Evolutionary conservation across 2,113 vertebrate genomes (phyloP), one percentile per base, ranked within the genome.

Genomic region (Peromyscus maniculatus): DNA sequence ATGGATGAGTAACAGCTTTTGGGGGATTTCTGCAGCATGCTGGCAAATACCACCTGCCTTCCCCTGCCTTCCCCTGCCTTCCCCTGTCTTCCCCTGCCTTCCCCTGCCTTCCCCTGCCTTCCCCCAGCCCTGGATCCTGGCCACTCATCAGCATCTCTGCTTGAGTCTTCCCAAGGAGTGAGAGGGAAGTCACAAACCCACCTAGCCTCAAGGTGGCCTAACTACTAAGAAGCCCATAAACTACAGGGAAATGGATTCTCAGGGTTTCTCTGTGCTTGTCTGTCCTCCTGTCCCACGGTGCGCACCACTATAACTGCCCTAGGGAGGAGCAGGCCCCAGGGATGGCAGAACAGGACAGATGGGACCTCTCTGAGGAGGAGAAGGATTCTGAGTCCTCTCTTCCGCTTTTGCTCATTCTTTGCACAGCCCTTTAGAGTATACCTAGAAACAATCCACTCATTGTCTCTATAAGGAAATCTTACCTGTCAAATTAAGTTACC

Each of bases 21-120:
- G 0, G 0, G 26, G 4, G 80, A 15, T 24, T 78, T 57, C 52
- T 67, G 26, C 39, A 24, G 8, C 46, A 8, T 15, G 0, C 7
- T 4, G 19, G 83, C 46, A 36, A 8, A 72, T 72, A 9, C 33
- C 33, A 8, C 69, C 49, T 26, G 4, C 22, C 33, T 19, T 28
- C 24, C 16, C 46, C 10, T 1, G 6, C 7, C 28, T 0, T 2
- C 2, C 57, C 16, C 31, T 1, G 6, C 7, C 28, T 0, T 2
- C 2, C 57, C 16, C 31, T 1, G 6, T 5, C 28, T 0, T 2
- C 2, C 57, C 16, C 31, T 1, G 6, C 7, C 28, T 0, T 2
- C 2, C 57, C 69, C 49, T 26, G 4, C 22, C 33, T 19, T 28
- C 24, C 16, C 46, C 10, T 1, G 6, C 7, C 28, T 0, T 2